A percentile compares a stretch with the other conserved stretches of the same genome.
phyloP scores from a whole-genome alignment of 2,888 invertebrate genomes.

The Tridacna crocea region DNA sequence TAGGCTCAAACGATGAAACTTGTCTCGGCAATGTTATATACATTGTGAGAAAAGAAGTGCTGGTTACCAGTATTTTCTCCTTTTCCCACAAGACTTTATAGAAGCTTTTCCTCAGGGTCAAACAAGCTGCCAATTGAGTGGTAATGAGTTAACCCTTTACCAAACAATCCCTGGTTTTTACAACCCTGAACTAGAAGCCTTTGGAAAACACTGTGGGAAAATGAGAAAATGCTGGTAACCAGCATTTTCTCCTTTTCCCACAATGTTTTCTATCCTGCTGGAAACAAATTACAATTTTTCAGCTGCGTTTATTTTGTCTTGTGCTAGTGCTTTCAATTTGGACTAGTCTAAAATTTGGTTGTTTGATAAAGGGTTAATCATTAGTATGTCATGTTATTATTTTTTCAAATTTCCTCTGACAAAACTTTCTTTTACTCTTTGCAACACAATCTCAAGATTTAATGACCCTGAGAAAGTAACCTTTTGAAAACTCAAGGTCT shows the following conservation, averaged over 20 bases:
- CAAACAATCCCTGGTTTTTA: background rate
- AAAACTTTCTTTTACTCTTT: too few relatives aligned
- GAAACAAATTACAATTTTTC: background rate
- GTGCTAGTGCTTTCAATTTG: background rate
- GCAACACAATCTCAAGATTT: too few relatives aligned
- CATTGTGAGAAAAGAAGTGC: slow-evolving; percentile 1
- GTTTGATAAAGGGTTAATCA: too few relatives aligned
- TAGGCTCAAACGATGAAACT: too few relatives aligned
- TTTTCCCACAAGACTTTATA: background rate
- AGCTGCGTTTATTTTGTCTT: too few relatives aligned
- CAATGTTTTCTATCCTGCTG: background rate
- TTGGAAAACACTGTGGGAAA: background rate
- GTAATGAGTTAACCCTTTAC: background rate
- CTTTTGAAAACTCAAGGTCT: too few relatives aligned
- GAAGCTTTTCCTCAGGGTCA: background rate
- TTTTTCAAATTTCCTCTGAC: too few relatives aligned
- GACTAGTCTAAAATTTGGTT: background rate
- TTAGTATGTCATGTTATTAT: too few relatives aligned
- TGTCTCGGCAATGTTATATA: background rate
- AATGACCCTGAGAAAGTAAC: background rate
- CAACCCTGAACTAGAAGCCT: too few relatives aligned
- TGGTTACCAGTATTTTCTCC: slow-evolving; percentile 1
- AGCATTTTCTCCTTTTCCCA: background rate
- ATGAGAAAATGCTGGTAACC: background rate
- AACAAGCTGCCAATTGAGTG: background rate